Evolutionary conservation across 2,797 vertebrate genomes (phyloP).

Genomic region (Austrolebias charrua): DNA sequence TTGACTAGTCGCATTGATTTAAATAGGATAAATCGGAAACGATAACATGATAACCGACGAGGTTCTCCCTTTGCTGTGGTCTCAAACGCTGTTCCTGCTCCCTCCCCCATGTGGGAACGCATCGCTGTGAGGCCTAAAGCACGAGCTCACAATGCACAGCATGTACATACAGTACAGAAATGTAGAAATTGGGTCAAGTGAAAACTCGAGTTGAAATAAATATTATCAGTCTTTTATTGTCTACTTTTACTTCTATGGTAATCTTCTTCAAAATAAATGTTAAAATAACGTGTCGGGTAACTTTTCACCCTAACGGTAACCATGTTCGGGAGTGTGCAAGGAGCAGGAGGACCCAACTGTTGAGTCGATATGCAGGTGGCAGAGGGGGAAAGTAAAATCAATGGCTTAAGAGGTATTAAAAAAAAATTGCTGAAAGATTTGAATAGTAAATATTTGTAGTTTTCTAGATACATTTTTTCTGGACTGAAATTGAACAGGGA

Average conservation of each 20-base stretch:
- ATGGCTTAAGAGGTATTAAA: too few relatives aligned
- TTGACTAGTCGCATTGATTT: background rate
- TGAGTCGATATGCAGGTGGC: too few relatives aligned
- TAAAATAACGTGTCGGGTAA: background rate
- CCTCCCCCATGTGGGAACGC: slow-evolving; percentile 1
- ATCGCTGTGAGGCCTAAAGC: slow-evolving; percentile 29
- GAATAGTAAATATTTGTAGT: too few relatives aligned
- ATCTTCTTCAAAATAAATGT: background rate
- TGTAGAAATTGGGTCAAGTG: slow-evolving; percentile 41
- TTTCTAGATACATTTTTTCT: too few relatives aligned
- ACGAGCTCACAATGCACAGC: slow-evolving; percentile 58
- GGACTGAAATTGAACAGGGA: too few relatives aligned
- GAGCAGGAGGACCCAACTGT: too few relatives aligned
- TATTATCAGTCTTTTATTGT: slow-evolving; percentile 10
- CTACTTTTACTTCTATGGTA: background rate
- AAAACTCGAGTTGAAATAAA: slow-evolving; percentile 19
- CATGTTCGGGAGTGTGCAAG: too few relatives aligned
- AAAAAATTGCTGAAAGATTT: too few relatives aligned
- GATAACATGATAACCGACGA: background rate
- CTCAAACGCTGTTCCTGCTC: slow-evolving; percentile 23
- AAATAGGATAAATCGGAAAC: background rate
- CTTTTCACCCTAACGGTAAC: too few relatives aligned
- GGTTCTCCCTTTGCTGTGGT: background rate
- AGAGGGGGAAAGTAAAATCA: too few relatives aligned
- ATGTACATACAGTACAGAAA: slow-evolving; percentile 40